phyloP scores from a whole-genome alignment of 2,113 vertebrate genomes.

The Nesospiza acunhae region DNA sequence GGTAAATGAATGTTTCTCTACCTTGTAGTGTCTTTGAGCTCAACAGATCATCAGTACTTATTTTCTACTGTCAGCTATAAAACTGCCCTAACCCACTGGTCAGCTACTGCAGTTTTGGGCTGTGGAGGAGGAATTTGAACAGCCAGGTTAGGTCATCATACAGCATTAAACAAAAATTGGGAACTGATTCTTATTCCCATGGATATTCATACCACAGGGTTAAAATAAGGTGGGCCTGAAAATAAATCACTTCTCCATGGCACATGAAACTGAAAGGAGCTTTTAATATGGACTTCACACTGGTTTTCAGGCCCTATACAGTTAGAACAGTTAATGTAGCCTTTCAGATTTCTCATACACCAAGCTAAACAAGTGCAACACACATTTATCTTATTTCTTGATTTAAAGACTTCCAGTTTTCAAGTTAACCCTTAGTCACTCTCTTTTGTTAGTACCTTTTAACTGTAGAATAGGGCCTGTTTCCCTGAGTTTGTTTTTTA shows the following conservation, averaged over 20 bases:
- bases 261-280: background rate
- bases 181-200: background rate
- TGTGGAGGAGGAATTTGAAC: background rate
- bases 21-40: background rate
- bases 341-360: background rate
- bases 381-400: background rate
- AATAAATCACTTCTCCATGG: background rate
- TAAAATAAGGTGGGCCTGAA: background rate
- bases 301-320: background rate
- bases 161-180: background rate
- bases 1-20: background rate
- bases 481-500: background rate
- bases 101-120: background rate
- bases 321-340: background rate
- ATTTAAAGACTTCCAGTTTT: background rate
- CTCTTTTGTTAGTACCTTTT: background rate
- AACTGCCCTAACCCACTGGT: background rate
- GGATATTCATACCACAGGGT: background rate
- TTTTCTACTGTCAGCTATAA: background rate
- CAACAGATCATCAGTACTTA: background rate
- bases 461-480: background rate
- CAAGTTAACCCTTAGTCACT: background rate
- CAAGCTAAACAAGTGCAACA: background rate
- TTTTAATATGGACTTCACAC: background rate
- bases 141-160: background rate